Conservation (phyloP, 2,888 invertebrate species). For the Polymixis lichenea region DNA sequence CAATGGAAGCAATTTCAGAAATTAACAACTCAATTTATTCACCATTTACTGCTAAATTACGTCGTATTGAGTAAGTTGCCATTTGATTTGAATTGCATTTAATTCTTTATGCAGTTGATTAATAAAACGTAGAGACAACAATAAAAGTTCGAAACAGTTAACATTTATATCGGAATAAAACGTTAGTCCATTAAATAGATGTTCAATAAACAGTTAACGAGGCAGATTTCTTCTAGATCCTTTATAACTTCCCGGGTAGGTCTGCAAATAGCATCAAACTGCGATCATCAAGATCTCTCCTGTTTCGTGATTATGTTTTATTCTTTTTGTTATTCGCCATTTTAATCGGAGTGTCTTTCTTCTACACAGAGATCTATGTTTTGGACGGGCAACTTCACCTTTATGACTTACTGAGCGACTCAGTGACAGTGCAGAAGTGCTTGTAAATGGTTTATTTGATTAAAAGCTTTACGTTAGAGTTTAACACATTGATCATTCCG, state of each 20-base stretch:
- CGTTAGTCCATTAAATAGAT: background rate
- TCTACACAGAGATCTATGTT: no score
- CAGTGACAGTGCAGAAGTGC: no score
- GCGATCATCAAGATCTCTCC: background rate
- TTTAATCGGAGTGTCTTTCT: no score
- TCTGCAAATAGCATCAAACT: background rate
- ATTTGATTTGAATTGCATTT: conserved; percentile 10
- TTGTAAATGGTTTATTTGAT: no score
- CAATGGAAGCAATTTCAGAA: conserved; percentile 4
- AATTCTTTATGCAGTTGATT: conserved; percentile 1
- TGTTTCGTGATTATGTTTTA: background rate
- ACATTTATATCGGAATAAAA: conserved; percentile 5
- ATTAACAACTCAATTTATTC: conserved; percentile 3
- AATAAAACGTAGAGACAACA: conserved; percentile 10
- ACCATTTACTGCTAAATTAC: conserved; percentile 9
- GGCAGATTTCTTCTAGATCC: background rate
- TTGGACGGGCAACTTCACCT: no score
- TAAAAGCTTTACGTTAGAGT: no score
- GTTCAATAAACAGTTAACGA: background rate
- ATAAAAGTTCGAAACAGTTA: background rate
- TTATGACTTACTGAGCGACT: no score
- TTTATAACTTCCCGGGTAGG: background rate
- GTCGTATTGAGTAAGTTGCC: background rate
- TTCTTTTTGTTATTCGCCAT: background rate
- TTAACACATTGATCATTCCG: no score